phyloP scores from a whole-genome alignment of 2,888 invertebrate species.

The Calliopum simillimum region DNA sequence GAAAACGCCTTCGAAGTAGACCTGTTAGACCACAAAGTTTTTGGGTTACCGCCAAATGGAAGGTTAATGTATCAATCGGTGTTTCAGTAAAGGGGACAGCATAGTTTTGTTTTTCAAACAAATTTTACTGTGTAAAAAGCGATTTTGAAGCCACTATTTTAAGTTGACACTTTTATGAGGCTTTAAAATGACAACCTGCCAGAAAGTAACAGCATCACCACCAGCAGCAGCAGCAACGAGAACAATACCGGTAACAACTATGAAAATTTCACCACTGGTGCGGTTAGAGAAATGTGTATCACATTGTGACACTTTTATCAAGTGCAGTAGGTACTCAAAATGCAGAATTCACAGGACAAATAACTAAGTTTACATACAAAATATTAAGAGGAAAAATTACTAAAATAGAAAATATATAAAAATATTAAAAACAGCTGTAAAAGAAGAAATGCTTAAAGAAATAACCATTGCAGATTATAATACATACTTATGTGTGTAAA shows the following conservation, averaged over 20 bases:
- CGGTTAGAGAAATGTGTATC: not conserved
- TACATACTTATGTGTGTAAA: too few relatives aligned
- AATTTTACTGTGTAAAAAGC: too few relatives aligned
- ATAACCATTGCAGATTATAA: too few relatives aligned
- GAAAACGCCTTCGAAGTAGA: too few relatives aligned
- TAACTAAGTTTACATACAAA: not conserved
- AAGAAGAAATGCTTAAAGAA: too few relatives aligned
- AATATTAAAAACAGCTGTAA: not conserved
- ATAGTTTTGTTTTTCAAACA: too few relatives aligned
- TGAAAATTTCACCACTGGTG: not conserved
- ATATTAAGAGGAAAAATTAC: not conserved
- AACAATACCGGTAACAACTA: not conserved
- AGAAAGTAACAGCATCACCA: constrained; percentile 10
- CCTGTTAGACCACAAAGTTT: too few relatives aligned
- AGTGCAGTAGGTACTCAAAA: not conserved
- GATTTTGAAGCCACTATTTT: constrained; percentile 20
- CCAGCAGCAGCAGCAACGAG: not conserved
- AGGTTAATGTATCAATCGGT: too few relatives aligned
- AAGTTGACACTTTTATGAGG: constrained; percentile 30
- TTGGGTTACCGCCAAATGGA: too few relatives aligned
- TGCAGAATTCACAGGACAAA: too few relatives aligned
- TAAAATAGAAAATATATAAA: not conserved
- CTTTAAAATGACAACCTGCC: constrained; percentile 25
- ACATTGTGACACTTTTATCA: not conserved
- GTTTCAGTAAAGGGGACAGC: too few relatives aligned